Evolutionary conservation across 2,888 invertebrate genomes (phyloP), one percentile per base, ranked within the genome.

Genomic region (Apoda limacodes): DNA sequence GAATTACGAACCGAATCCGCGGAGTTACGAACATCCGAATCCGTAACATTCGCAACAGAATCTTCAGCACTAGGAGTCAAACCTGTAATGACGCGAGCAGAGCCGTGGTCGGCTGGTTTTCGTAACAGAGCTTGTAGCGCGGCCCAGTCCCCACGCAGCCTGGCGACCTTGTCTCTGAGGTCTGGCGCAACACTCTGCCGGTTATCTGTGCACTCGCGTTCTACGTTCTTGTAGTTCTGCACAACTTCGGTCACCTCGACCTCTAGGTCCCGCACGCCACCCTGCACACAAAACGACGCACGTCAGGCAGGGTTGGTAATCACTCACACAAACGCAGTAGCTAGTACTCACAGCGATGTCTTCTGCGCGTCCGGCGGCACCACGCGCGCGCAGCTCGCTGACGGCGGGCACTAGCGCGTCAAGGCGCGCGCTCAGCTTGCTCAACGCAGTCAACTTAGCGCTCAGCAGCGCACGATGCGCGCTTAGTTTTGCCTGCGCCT

Each of bases 221-320:
- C 87, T 48, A 88, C 60, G 61, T 85, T 85, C 30, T 82, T 84
- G 60, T 83, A 87, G 61, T 85, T 85, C 56, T 86, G 85, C 25
- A 87, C 52, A 24, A 86, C 81, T 46, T 86, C 86, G 45, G 82
- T 82, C 22, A 87, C 81, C 52, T 86, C 86, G 37, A 78, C 66
- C 52, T 84, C 84, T 28, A 80, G 82, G 46, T 85, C 86, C 35
- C 62, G 54, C 9, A 83, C 69, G 22, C 60, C 56, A 3, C 53
- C 61, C 83, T 83, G 48, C 4, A 34, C 13, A 14, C n/a, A n/a
- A n/a, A n/a, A n/a, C 12, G 13, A 10, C 7, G 13, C 10, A 13
- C 26, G 9, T 14, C 31, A 9, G 7, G 9, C 9, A 25, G 14
- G 15, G 21, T 13, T 23, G 22, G 9, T 3, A 15, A 7, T 12